A percentile compares a stretch with the other conserved stretches of the same genome.
Conservation (phyloP, 2,113 vertebrate genomes). For the Probosciger aterrimus region DNA sequence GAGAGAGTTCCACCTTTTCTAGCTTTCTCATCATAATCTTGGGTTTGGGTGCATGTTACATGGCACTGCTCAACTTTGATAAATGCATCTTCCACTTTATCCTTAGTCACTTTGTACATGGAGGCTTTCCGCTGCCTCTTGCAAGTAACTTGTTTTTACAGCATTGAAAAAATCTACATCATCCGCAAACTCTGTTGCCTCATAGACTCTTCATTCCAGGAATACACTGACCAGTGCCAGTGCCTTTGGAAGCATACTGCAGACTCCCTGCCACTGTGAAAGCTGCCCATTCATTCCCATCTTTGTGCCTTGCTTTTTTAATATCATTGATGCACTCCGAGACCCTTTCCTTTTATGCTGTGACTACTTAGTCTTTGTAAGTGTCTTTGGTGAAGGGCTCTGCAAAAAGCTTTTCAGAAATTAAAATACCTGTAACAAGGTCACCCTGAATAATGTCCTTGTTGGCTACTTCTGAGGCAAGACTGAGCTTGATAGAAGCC, state of each 20-base stretch:
- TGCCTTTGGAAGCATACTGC: background rate
- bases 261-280: background rate
- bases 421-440: background rate
- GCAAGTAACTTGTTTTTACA: background rate
- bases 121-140: background rate
- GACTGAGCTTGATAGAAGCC: background rate
- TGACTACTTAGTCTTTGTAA: background rate
- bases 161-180: background rate
- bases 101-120: fast-evolving
- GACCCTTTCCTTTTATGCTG: background rate
- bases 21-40: fast-evolving
- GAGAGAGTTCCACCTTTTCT: fast-evolving
- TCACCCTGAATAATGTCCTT: background rate
- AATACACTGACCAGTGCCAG: fast-evolving
- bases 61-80: background rate
- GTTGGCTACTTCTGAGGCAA: background rate
- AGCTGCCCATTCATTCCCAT: background rate
- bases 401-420: slow-evolving; percentile 17
- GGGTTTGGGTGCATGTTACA: background rate
- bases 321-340: background rate
- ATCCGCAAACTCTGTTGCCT: background rate
- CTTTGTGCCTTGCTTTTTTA: background rate
- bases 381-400: background rate
- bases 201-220: fast-evolving
- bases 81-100: background rate